phyloP scores from a whole-genome alignment of 2,797 vertebrate genomes.

The Gambelia wislizenii region DNA sequence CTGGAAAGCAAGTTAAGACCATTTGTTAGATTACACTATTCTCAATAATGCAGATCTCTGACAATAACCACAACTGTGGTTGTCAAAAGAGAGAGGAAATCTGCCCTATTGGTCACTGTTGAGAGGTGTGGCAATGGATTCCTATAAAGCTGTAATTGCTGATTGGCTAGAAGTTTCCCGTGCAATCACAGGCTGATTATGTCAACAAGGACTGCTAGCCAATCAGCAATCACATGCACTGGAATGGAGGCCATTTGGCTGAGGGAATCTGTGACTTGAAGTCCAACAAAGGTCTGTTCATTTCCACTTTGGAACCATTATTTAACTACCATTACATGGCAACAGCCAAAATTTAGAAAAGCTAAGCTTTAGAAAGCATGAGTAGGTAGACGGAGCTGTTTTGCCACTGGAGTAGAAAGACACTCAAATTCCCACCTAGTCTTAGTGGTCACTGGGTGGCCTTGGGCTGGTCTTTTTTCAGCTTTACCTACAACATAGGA shows the following conservation, averaged over 20 bases:
- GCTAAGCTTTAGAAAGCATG: not conserved
- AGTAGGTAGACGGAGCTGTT: not conserved
- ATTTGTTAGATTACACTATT: not conserved
- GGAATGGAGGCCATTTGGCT: no score
- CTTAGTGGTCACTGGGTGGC: not conserved
- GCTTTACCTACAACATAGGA: not conserved
- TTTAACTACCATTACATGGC: not conserved
- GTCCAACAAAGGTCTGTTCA: no score
- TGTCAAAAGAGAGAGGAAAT: not conserved
- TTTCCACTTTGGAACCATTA: not conserved
- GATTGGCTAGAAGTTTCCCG: not conserved
- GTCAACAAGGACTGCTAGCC: no score
- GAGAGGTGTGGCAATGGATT: not conserved
- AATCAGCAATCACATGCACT: not conserved
- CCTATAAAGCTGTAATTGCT: not conserved
- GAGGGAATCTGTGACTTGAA: no score
- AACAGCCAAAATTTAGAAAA: not conserved
- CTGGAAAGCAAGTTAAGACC: slow-evolving; percentile 27
- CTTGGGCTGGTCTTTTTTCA: not conserved
- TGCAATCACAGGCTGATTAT: not conserved
- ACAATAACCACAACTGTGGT: not conserved
- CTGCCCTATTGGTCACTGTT: not conserved
- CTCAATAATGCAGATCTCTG: not conserved
- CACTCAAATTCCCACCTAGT: not conserved
- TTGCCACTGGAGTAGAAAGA: not conserved